Base-by-base conservation (phyloP, 2,888 invertebrate genomes). In the Cacoxenus indagator region DNA sequence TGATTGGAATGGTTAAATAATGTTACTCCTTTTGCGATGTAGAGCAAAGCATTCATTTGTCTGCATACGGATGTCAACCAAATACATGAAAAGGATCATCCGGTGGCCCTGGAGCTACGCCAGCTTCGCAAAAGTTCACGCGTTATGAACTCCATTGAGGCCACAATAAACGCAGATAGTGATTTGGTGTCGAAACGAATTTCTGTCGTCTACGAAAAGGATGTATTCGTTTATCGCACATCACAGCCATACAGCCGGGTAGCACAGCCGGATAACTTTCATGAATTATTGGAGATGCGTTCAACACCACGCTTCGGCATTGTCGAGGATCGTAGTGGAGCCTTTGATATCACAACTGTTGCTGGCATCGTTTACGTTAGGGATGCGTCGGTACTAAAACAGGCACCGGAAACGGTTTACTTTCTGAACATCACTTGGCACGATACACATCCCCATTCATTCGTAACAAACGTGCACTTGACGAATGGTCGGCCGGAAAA, bases 341-440 rank as follows among this genome's bases (percentile, higher is more conserved):
- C 90, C 8, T 91, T 91, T 78, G 89, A 88, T 48, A 87, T 92
- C 8, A 92, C 92, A 0, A 76, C 82, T 11, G 78, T 72, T 0
- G 90, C 89, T 45, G 92, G 92, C 5, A 92, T 92, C 72, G 78
- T 92, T 26, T 92, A 89, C 81, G 90, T 92, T 0, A 85, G 87
- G 14, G 88, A 91, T 80, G 83, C 87, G 6, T 78, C 86, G 1
- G 85, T 88, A 1, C 81, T 92, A 64, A 82, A 86, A 69, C 84
- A 78, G 8, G 86, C 90, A 0, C 76, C 87, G 0, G 85, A 90
- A 73, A 87, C 84, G 48, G 84, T 90, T 2, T 88, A 88, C 69
- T 86, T 87, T 26, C 61, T 88, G 17, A 86, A 84, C 24, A 74
- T 88, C 1, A 84, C 85, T 5, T 88, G 87, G 87, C 76, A 76